Evolutionary conservation across 2,113 vertebrate genomes (phyloP).

Genomic region (Opisthocomus hoazin): DNA sequence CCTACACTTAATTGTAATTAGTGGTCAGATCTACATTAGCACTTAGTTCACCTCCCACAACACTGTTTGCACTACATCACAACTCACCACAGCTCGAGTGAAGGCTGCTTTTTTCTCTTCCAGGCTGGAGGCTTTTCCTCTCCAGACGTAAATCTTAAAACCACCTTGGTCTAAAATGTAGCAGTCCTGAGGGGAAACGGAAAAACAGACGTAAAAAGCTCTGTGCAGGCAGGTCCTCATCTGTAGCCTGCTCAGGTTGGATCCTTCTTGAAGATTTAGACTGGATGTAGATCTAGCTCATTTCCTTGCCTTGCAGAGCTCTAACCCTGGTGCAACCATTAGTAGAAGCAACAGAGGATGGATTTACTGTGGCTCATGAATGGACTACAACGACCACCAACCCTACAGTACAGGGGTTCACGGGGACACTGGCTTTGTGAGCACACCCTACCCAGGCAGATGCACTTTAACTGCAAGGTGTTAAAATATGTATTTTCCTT

Average conservation of each 20-base stretch:
- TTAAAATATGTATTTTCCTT: not conserved
- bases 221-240: not conserved
- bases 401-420: not conserved
- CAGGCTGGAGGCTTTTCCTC: slow-evolving; percentile 80
- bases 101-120: slow-evolving; percentile 80
- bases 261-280: not conserved
- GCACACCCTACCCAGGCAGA: not conserved
- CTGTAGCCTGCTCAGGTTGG: not conserved
- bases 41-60: not conserved
- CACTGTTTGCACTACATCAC: not conserved
- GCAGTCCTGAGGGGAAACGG: slow-evolving; percentile 75
- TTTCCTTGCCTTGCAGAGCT: not conserved
- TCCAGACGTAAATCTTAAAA: slow-evolving; percentile 85
- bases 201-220: not conserved
- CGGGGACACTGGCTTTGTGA: accelerated
- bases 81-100: slow-evolving; percentile 82
- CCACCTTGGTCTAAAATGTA: slow-evolving; percentile 85
- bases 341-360: not conserved
- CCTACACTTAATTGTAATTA: not conserved
- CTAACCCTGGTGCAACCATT: not conserved
- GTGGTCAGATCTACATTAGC: not conserved
- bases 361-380: not conserved
- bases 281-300: not conserved
- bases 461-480: not conserved
- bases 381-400: not conserved